Evolutionary conservation across 2,113 vertebrate species (phyloP).

Genomic region (Alligator mississippiensis): DNA sequence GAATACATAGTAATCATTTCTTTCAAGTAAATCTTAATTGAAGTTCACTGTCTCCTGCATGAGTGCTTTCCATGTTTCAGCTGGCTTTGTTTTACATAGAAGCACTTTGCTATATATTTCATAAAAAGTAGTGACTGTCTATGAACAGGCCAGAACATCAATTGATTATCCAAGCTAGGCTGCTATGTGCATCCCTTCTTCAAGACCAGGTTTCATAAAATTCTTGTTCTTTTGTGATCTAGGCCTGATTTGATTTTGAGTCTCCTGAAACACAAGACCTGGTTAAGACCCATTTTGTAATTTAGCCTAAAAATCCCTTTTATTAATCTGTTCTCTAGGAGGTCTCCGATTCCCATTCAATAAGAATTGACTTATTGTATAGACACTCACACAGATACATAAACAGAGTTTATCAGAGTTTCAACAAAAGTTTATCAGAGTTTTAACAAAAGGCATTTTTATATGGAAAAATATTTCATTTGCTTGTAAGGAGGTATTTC

Average conservation of each 20-base stretch:
- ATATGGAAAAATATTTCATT: not conserved
- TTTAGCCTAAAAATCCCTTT: not conserved
- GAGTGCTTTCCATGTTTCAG: not conserved
- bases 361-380: not conserved
- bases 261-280: constrained; percentile 20
- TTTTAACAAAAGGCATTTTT: not conserved
- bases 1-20: not conserved
- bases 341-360: accelerated
- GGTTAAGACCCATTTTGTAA: not conserved
- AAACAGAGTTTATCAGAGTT: not conserved
- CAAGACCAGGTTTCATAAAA: constrained; percentile 32
- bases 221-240: not conserved
- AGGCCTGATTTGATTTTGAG: constrained; percentile 1
- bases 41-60: not conserved
- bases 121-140: not conserved
- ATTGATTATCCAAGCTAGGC: constrained; percentile 39
- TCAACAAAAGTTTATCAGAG: not conserved
- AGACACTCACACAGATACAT: not conserved
- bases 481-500: not conserved
- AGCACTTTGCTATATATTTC: not conserved
- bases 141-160: not conserved
- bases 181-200: not conserved
- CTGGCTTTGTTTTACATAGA: not conserved
- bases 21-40: not conserved
- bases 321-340: not conserved